Evolutionary conservation across 2,113 vertebrate genomes (phyloP).

Genomic region (Aplodontia rufa): DNA sequence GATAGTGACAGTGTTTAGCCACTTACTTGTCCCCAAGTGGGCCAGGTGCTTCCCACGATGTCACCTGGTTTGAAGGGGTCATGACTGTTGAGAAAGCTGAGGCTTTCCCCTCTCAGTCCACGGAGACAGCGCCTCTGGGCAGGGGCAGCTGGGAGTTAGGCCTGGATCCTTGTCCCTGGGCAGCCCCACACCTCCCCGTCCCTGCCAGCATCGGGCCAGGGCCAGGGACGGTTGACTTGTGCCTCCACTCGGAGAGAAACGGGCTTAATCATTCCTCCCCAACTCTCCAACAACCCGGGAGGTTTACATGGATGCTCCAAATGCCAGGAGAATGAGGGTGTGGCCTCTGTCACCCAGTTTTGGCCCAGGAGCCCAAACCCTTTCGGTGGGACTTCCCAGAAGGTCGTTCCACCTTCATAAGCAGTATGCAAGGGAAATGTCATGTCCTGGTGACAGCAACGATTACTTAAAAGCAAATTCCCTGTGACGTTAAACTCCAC

Average conservation of each 20-base stretch:
- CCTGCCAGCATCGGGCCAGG: too few relatives aligned
- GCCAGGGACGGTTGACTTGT: background rate
- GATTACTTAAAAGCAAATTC: background rate
- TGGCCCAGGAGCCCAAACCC: background rate
- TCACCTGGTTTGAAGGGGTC: too few relatives aligned
- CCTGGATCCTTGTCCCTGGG: background rate
- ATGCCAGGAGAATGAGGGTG: background rate
- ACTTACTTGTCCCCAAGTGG: too few relatives aligned
- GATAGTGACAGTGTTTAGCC: too few relatives aligned
- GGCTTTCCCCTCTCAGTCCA: too few relatives aligned
- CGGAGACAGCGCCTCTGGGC: too few relatives aligned
- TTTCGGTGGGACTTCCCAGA: background rate
- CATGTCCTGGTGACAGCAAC: background rate
- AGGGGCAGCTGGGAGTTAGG: background rate
- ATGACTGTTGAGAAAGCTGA: too few relatives aligned
- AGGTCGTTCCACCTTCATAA: background rate
- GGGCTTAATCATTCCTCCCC: background rate
- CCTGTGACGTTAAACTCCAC: background rate
- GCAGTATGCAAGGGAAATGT: background rate
- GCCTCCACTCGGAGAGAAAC: background rate
- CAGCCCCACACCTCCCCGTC: background rate
- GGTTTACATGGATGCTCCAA: fast-evolving
- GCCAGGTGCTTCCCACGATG: too few relatives aligned
- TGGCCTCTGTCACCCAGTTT: background rate
- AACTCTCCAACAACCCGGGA: background rate